These are phyloP conservation scores for Paraescarpia echinospica DNA, from an alignment of 1,140 invertebrate species.

Conservation along the genomic window DNA sequence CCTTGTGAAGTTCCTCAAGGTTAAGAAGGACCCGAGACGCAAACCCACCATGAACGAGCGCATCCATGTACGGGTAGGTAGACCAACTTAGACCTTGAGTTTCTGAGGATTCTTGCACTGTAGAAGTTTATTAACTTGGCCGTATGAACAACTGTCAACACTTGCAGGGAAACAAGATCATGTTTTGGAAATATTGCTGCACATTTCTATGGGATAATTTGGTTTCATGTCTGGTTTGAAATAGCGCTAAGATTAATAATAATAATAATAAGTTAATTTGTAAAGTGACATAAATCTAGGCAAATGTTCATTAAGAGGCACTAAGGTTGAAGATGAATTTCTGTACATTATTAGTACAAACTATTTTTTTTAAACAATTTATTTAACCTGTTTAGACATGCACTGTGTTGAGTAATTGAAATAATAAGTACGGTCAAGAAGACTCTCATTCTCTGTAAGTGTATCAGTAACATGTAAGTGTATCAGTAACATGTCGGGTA, in stretches of 20 bases:
- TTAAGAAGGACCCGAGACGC: conserved; percentile 76
- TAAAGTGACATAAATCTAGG: too few species aligned
- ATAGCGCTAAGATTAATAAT: background rate
- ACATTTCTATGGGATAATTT: background rate
- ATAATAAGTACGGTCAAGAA: too few species aligned
- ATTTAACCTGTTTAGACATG: too few species aligned
- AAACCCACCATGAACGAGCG: conserved; percentile 95
- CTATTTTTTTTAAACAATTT: too few species aligned
- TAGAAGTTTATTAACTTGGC: background rate
- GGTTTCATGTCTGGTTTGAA: background rate
- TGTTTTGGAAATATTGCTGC: background rate
- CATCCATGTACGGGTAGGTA: conserved; percentile 79
- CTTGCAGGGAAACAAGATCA: background rate
- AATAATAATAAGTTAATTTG: too few species aligned
- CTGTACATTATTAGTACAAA: too few species aligned
- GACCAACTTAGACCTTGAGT: background rate
- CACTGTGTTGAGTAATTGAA: too few species aligned
- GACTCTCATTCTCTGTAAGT: too few species aligned
- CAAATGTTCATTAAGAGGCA: too few species aligned
- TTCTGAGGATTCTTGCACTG: too few species aligned
- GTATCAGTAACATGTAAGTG: too few species aligned
- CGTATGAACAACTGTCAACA: background rate
- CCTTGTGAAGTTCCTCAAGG: conserved; percentile 91
- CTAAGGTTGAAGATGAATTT: background rate
- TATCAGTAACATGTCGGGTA: background rate